Base-by-base conservation (phyloP, 2,888 invertebrate genomes). In the Endomychus coccineus region DNA sequence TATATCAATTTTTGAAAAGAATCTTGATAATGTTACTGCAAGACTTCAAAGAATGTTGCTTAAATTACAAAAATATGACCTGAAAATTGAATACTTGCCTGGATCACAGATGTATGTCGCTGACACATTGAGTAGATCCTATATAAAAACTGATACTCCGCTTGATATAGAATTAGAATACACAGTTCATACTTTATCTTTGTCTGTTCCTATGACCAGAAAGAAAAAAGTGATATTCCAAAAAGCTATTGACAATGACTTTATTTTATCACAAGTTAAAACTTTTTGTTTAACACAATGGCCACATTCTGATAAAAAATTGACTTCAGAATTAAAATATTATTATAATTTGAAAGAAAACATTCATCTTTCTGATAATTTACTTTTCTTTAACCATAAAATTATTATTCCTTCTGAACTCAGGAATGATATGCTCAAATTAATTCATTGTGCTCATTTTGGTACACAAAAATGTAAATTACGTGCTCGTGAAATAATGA, bases 31-130 rank as follows among this genome's bases (percentile, higher is more conserved):
- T 10, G 34, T 35, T n/a, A 28, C 43, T 12, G 22, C 31, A 7
- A 27, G 49, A 33, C 16, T 51, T 7, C 47, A 51, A 40, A 35
- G 44, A 43, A 47, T 50, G 42, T 32, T 40, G 17, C 22, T 50
- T 22, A 43, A 39, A 34, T 16, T 48, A 19, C 35, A 45, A 24
- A 42, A 33, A 32, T 50, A 49, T 36, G 21, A 44, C 13, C 22
- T 48, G 9, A 32, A 40, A 5, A 38, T 52, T n/a, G 25, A 35
- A 29, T 50, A 46, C 32, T 24, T 41, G 5, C 39, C 43, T 7
- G 52, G 53, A 29, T 51, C 48, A 39, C 39, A 52, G 27, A 29
- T 52, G 34, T 30, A 29, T 14, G 16, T 45, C 16, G 43, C 45
- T 4, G 44, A 48, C 27, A 15, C 40, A 14, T 19, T 43, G 6